Conservation (phyloP, 2,888 invertebrate species). For the Macaria liturata region DNA sequence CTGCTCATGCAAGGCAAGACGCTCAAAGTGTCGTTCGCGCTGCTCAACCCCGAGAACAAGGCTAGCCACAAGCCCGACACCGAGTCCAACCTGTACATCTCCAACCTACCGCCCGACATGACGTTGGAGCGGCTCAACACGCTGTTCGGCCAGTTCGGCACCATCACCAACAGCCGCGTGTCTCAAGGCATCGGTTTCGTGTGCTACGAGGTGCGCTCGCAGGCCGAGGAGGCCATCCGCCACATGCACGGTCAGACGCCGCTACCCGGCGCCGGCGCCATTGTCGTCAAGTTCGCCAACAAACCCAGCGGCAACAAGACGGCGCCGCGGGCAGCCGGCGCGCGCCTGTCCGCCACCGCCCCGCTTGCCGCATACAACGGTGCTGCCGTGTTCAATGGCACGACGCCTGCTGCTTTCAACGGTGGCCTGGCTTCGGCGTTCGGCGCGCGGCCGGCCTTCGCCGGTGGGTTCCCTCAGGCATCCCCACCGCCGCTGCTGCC, state of each 20-base stretch:
- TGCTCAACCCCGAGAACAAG: constrained; percentile 80
- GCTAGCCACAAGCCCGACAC: constrained; percentile 78
- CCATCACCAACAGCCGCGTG: constrained; percentile 77
- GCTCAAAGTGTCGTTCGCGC: constrained; percentile 79
- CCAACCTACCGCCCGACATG: constrained; percentile 80
- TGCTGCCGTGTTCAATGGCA: constrained; percentile 70
- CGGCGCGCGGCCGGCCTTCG: constrained; percentile 67
- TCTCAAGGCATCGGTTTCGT: constrained; percentile 81
- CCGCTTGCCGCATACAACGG: constrained; percentile 72
- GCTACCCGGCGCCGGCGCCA: constrained; percentile 69
- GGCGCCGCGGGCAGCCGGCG: constrained; percentile 65
- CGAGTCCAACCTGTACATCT: constrained; percentile 79
- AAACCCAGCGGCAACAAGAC: constrained; percentile 75
- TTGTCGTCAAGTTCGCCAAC: constrained; percentile 79
- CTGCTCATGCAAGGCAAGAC: constrained; percentile 81
- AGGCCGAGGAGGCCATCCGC: constrained; percentile 77
- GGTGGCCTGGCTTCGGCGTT: constrained; percentile 68
- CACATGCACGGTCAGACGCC: constrained; percentile 75
- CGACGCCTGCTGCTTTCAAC: constrained; percentile 67
- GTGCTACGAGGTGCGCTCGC: constrained; percentile 71
- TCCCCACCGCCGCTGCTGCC: constrained; percentile 77
- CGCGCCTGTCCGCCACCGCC: constrained; percentile 55
- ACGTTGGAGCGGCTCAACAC: constrained; percentile 75
- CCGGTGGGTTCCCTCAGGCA: constrained; percentile 71
- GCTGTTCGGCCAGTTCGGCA: constrained; percentile 71